Evolutionary conservation across 2,888 invertebrate species (phyloP), one percentile per base, ranked within the genome.

Genomic region (Salpingus planirostris): DNA sequence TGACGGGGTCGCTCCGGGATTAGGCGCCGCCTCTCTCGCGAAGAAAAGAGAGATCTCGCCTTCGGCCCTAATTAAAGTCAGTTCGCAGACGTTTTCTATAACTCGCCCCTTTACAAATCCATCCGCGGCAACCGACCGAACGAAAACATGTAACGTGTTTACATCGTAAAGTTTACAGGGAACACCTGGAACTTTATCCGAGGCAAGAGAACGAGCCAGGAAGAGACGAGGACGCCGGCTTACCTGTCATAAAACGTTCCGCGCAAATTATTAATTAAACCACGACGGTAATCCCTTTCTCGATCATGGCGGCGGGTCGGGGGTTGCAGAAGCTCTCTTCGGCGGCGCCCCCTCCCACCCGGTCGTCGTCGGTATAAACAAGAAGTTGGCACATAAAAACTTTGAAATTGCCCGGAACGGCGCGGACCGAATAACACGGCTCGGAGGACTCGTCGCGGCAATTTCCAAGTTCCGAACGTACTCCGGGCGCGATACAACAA

Each of bases 351-450:
- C 30, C 27, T 24, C 12, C 15, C 15, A 27, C 29, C 26, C 15
- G 29, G 13, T 26, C 31, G 12, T 12, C 11, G 21, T 37, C 28
- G 42, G 46, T 49, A 49, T 45, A 46, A 49, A 43, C 44, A 47
- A 43, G 44, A 50, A 50, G 43, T 51, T 47, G 36, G 34, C 40
- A 42, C 49, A 49, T 52, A 52, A 52, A 50, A 35, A 27, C 29
- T 35, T 35, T 29, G 24, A 13, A 25, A 31, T 31, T 31, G 27
- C 35, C 30, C 10, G 11, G 27, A 15, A 27, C 13, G 11, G 27
- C 12, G 11, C 21, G 27, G 27, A 27, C 27, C 27, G 27, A 27
- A 27, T 27, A 27, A 14, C 24, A 24, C 12, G 24, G n/a, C 13
- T 27, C 5, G 13, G 18, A 33, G 34, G 34, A 33, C 25, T 15